Conservation (phyloP, 2,888 invertebrate genomes). For the Athalia cordata region DNA sequence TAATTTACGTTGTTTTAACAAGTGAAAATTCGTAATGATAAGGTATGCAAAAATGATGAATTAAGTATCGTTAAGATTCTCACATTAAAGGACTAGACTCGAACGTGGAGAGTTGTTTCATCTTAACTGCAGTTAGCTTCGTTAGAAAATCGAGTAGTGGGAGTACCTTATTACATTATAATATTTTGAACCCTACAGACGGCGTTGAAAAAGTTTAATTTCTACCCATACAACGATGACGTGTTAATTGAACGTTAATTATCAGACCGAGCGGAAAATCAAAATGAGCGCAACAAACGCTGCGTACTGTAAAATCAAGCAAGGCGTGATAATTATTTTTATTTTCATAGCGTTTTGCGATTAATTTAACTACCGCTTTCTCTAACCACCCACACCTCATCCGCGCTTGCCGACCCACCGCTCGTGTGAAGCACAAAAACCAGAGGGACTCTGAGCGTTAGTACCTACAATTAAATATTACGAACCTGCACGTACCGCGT, state of each 20-base stretch:
- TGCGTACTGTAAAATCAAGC: conserved; percentile 48
- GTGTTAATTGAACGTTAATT: conserved; percentile 34
- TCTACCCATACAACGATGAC: neutral
- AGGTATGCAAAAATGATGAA: no score
- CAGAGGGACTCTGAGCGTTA: conserved; percentile 24
- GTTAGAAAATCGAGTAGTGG: conserved; percentile 7
- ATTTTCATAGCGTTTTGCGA: conserved; percentile 62
- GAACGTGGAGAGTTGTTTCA: neutral
- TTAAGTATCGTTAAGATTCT: neutral
- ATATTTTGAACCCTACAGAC: neutral
- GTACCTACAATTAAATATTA: conserved; percentile 47
- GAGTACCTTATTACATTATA: neutral
- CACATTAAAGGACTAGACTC: neutral
- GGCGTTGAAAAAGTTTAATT: conserved; percentile 17
- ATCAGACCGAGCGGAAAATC: conserved; percentile 28
- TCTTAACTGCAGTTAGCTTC: neutral
- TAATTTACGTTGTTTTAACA: no score
- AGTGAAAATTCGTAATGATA: no score
- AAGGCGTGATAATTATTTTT: conserved; percentile 53
- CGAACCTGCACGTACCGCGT: conserved; percentile 29
- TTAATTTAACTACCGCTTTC: conserved; percentile 58
- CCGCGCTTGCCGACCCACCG: conserved; percentile 24
- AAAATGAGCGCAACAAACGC: conserved; percentile 24
- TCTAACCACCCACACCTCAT: conserved; percentile 7
- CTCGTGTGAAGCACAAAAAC: conserved; percentile 22